phyloP scores from a whole-genome alignment of 2,797 vertebrate genomes.

The Rhynchonycteris naso region DNA sequence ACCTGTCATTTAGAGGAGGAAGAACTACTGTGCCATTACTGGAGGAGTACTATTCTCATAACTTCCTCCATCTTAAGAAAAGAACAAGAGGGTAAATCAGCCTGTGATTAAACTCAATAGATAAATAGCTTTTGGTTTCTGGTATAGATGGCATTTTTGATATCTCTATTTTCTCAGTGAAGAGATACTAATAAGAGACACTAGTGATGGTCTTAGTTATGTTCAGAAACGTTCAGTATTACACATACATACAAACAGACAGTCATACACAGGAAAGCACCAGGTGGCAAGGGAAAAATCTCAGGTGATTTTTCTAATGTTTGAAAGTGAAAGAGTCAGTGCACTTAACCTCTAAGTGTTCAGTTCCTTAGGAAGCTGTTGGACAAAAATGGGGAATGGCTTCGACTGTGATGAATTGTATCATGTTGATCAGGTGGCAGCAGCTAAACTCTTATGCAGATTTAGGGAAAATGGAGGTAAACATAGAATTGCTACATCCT shows the following conservation, averaged over 20 bases:
- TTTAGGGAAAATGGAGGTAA: not conserved
- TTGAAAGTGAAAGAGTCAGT: conserved; percentile 11
- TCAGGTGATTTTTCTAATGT: not conserved
- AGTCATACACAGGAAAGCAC: not conserved
- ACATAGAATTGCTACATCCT: not conserved
- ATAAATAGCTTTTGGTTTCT: not conserved
- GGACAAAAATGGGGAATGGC: not conserved
- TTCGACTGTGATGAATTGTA: not conserved
- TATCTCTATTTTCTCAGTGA: not conserved
- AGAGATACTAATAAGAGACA: not conserved
- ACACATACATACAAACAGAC: not conserved
- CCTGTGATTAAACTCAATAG: not conserved
- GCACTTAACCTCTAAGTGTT: not conserved
- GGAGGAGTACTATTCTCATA: not conserved
- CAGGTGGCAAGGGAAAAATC: not conserved
- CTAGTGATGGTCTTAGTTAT: not conserved
- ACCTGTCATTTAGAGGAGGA: not conserved
- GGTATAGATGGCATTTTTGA: not conserved
- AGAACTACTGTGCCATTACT: not conserved
- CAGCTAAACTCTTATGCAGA: not conserved
- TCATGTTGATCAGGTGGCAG: not conserved
- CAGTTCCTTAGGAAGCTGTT: conserved; percentile 8
- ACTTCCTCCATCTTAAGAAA: not conserved
- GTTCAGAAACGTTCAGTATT: not conserved
- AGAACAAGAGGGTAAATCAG: not conserved